Base-by-base conservation (phyloP, 2,888 invertebrate species). In the Leucozona laternaria region DNA sequence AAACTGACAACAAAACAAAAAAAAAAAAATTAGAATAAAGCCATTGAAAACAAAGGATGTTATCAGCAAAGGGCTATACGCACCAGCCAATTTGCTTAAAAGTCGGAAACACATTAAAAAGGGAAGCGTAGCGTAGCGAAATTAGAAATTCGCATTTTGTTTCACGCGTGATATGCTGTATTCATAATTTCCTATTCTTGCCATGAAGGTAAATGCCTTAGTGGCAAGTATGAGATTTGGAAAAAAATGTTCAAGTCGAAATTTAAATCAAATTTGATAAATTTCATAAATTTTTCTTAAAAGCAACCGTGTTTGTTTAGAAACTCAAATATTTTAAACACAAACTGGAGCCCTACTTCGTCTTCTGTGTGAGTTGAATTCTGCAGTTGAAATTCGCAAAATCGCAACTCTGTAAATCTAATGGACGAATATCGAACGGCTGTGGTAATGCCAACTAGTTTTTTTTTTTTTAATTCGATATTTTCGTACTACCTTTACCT, bases 91-190 rank as follows among this genome's bases (percentile, higher is more conserved):
- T 68, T 53, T 37, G 53, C 53, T 37, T 50, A 53, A 68, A 53
- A 53, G 68, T 68, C 68, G 50, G 50, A 68, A 68, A 25, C 66
- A 34, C 66, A 64, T 66, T 64, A 53, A 68, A 37, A 34, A 22
- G n/a, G 34, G 31, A 50, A 37, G 31, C 40, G 60, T 37, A 34
- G 22, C 22, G 17, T 3, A 45, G 8, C n/a, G 15, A 34, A 68
- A 37, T 68, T 34, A 50, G 1, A 22, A 37, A 37, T 50, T 50
- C 45, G 28, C 20, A 15, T 50, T 34, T 22, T 5, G 3, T 4
- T 53, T 37, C 8, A 64, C 10, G 45, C 62, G 28, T 28, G 25
- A 25, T 10, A 43, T 2, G 28, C 10, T 4, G 15, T 20, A 20
- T 22, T 37, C 60, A 22, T 34, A 50, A 13, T 7, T 37, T 58